A percentile compares a stretch with the other conserved stretches of the same genome.
Conservation (phyloP, 2,797 vertebrate genomes). For the Lateolabrax maculatus region DNA sequence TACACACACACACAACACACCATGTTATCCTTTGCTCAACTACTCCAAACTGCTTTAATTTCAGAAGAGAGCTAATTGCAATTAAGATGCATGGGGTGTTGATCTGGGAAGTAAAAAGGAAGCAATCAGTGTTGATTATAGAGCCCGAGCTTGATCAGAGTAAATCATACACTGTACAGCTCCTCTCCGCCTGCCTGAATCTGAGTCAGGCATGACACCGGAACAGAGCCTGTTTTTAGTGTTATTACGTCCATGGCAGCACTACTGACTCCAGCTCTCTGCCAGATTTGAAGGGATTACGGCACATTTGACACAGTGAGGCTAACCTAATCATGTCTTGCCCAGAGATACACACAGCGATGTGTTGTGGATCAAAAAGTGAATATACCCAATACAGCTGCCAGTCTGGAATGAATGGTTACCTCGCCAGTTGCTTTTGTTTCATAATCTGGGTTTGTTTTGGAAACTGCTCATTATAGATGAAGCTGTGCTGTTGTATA, state of each 20-base stretch:
- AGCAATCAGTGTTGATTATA: constrained; percentile 81
- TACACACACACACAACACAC: constrained; percentile 19
- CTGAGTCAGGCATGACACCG: constrained; percentile 49
- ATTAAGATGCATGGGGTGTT: constrained; percentile 70
- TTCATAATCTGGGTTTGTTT: constrained; percentile 61
- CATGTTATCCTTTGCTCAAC: constrained; percentile 35
- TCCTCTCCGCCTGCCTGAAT: constrained; percentile 45
- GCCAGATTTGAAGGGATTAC: constrained; percentile 68
- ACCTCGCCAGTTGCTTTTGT: constrained; percentile 10
- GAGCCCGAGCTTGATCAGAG: constrained; percentile 72
- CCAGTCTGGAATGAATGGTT: constrained; percentile 28
- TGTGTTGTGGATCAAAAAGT: constrained; percentile 44
- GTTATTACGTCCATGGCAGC: constrained; percentile 61
- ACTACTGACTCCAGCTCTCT: constrained; percentile 45
- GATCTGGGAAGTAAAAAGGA: constrained; percentile 68
- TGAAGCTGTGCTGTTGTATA: constrained; percentile 20
- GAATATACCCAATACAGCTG: constrained; percentile 24
- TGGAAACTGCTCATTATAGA: constrained; percentile 51
- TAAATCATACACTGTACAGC: constrained; percentile 62
- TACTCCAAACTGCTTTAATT: constrained; percentile 68
- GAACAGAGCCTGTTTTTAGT: constrained; percentile 53
- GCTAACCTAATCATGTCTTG: constrained; percentile 54
- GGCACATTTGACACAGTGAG: constrained; percentile 51
- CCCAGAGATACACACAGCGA: constrained; percentile 28
- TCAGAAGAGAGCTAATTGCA: constrained; percentile 80